phyloP scores from a whole-genome alignment of 1,140 invertebrate species.

The Drosophila ogumai region DNA sequence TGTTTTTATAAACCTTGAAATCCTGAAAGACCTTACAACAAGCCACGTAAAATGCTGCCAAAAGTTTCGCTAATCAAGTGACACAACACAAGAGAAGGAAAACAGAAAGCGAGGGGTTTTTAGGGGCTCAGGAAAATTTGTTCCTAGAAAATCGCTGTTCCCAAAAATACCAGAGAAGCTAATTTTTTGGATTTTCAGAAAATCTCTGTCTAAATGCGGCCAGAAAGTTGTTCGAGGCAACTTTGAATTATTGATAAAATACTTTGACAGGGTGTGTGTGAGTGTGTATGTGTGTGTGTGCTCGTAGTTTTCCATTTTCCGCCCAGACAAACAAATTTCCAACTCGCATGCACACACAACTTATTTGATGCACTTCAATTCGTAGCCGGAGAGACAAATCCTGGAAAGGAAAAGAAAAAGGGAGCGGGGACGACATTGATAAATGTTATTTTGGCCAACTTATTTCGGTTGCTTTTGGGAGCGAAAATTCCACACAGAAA shows the following conservation, averaged over 20 bases:
- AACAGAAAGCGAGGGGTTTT: background rate
- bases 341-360: constrained; percentile 56
- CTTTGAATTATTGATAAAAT: constrained; percentile 72
- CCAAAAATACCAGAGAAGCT: constrained; percentile 21
- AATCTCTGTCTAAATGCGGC: constrained; percentile 48
- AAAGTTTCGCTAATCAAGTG: constrained; percentile 62
- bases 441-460: constrained; percentile 64
- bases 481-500: constrained; percentile 16
- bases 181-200: constrained; percentile 43
- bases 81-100: constrained; percentile 1
- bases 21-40: constrained; percentile 13
- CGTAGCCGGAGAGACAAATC: constrained; percentile 17
- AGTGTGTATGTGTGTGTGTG: background rate
- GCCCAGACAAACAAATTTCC: constrained; percentile 57
- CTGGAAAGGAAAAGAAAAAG: background rate
- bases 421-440: constrained; percentile 51
- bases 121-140: background rate
- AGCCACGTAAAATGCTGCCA: constrained; percentile 42
- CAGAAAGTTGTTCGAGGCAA: constrained; percentile 46
- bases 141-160: constrained; percentile 14
- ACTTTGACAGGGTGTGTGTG: constrained; percentile 38
- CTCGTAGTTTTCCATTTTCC: constrained; percentile 13
- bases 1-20: too few relatives aligned
- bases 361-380: constrained; percentile 66
- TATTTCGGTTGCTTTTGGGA: constrained; percentile 20